Evolutionary conservation across 2,113 vertebrate genomes (phyloP), one percentile per base, ranked within the genome.

Genomic region (Formicarius rufipectus): DNA sequence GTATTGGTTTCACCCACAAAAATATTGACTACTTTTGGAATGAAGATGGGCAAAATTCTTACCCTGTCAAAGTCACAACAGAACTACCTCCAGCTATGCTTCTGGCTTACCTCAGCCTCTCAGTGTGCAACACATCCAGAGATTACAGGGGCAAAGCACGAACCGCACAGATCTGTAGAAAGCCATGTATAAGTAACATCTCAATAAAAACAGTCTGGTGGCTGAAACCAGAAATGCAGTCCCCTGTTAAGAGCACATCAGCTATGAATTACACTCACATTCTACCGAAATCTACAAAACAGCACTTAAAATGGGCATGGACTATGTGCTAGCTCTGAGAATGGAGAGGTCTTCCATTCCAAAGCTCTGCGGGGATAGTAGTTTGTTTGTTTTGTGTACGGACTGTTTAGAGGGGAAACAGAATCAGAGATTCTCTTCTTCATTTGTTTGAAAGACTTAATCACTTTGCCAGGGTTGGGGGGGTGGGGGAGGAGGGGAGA

Each of bases 21-120:
- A 79, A 52, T 73, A 20, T 33, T 40, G 39, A 18, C 40, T 92
- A 31, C 45, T 66, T n/a, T 31, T 79, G 74, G 84, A 96, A 89
- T 94, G 82, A 93, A 52, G 75, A 82, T 47, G 53, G 77, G 44
- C 80, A 60, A 84, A 86, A 91, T 93, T 95, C 74, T 60, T 93
- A 28, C 37, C 66, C 45, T 76, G 44, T 77, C 21, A 30, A 87
- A 94, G 66, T 56, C 9, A 12, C 49, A 87, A 58, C 66, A 63
- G 45, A 33, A 68, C 47, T 76, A 17, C 69, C 49, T 92, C 28
- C 69, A 91, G 53, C 39, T 66, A 62, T 67, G 23, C 78, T 76
- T 47, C 58, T 74, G 62, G 12, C 80, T 79, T 60, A 24, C 30
- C 33, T 93, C 69, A 60, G 58, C 74, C 47, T n/a, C 47, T 84